phyloP scores from a whole-genome alignment of 2,888 invertebrate species.

The Phanerotoma sp. region DNA sequence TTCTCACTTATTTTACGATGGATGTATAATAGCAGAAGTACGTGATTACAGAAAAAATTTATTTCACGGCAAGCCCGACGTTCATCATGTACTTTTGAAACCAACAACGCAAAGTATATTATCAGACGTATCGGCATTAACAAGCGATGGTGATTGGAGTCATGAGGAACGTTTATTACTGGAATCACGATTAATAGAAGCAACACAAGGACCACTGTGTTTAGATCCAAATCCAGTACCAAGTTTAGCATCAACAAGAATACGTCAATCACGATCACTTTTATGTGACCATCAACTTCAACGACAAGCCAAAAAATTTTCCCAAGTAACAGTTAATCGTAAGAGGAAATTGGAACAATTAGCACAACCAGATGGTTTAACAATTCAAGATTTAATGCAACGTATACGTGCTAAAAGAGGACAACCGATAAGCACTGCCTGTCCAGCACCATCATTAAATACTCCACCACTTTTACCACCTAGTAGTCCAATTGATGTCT shows the following conservation, averaged over 20 bases:
- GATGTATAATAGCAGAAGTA: constrained; percentile 89
- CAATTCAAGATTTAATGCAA: constrained; percentile 68
- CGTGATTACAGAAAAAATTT: constrained; percentile 84
- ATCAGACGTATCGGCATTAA: constrained; percentile 54
- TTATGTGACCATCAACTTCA: constrained; percentile 75
- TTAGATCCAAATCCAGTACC: constrained; percentile 86
- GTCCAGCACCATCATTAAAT: constrained; percentile 51
- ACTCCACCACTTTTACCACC: constrained; percentile 53
- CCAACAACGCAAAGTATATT: constrained; percentile 71
- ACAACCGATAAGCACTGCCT: constrained; percentile 48
- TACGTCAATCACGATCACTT: constrained; percentile 73
- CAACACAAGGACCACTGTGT: constrained; percentile 84
- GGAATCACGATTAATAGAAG: constrained; percentile 83
- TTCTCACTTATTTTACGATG: constrained; percentile 85
- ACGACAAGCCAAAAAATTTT: constrained; percentile 75
- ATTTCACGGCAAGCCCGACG: constrained; percentile 75
- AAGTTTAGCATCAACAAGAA: constrained; percentile 71
- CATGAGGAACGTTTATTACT: constrained; percentile 74
- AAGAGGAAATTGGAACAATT: constrained; percentile 86
- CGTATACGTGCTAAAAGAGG: constrained; percentile 52
- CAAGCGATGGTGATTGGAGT: constrained; percentile 63
- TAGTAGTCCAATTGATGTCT: constrained; percentile 52
- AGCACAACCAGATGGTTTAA: constrained; percentile 76
- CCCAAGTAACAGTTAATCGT: constrained; percentile 81
- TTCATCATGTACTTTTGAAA: constrained; percentile 82